Evolutionary conservation across 2,113 vertebrate genomes (phyloP).

Genomic region (Corythaeola cristata): DNA sequence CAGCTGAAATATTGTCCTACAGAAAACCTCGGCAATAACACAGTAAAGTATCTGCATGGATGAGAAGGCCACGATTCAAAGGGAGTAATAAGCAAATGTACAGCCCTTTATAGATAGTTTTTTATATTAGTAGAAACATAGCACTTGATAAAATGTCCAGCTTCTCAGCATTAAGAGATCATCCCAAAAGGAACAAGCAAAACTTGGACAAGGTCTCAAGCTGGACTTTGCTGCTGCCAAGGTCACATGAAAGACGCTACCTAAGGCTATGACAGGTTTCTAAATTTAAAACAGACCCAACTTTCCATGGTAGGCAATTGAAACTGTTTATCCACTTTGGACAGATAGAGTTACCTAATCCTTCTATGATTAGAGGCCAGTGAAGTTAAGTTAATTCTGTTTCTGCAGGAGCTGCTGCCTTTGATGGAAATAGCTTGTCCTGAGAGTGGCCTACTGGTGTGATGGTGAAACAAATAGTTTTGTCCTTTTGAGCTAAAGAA

Average conservation of each 20-base stretch:
- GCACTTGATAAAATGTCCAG: background rate
- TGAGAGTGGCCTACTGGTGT: background rate
- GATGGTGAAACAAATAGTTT: constrained; percentile 16
- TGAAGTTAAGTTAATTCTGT: constrained; percentile 30
- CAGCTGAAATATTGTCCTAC: background rate
- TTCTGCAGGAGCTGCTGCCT: background rate
- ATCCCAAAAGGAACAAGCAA: background rate
- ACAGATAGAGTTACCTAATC: constrained; percentile 64
- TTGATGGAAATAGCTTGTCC: constrained; percentile 8
- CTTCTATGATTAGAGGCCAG: constrained; percentile 56
- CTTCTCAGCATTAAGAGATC: background rate
- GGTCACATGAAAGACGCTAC: constrained; percentile 36
- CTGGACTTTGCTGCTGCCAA: background rate
- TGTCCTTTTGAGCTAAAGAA: constrained; percentile 41
- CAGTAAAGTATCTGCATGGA: accelerated
- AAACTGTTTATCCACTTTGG: constrained; percentile 64
- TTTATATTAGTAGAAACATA: background rate
- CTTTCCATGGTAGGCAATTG: constrained; percentile 29
- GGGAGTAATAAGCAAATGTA: background rate
- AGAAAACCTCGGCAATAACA: background rate
- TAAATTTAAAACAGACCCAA: constrained; percentile 54
- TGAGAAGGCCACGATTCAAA: background rate
- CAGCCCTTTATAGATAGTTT: background rate
- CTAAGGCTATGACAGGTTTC: constrained; percentile 11
- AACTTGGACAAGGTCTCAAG: background rate